phyloP scores from a whole-genome alignment of 2,797 vertebrate genomes.

The Anolis apletophallus region DNA sequence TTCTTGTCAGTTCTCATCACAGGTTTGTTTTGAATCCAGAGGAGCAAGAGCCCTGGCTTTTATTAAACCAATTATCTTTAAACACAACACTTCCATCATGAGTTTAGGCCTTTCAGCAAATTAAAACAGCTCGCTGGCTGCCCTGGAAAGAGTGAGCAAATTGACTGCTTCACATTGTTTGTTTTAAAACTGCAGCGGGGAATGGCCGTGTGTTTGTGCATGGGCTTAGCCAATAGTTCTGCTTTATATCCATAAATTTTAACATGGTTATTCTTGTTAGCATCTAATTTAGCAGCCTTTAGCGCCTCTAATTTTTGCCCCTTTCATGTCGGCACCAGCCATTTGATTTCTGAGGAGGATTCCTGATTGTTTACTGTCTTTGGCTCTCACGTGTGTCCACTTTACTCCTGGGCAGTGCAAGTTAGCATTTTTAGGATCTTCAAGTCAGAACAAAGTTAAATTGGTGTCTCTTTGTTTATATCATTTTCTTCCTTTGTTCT shows the following conservation, averaged over 20 bases:
- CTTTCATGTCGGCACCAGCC: conserved; percentile 31
- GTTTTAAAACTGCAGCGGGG: conserved; percentile 61
- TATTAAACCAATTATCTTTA: conserved; percentile 72
- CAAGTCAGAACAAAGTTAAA: not conserved
- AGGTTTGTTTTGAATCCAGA: conserved; percentile 58
- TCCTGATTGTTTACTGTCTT: conserved; percentile 32
- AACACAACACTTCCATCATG: conserved; percentile 65
- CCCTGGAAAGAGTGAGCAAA: conserved; percentile 59
- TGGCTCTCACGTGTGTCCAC: not conserved
- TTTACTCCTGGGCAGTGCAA: conserved; percentile 7
- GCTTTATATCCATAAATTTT: conserved; percentile 63
- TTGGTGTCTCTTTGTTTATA: not conserved
- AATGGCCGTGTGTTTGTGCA: conserved; percentile 64
- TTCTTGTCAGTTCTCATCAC: conserved; percentile 66
- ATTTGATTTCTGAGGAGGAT: conserved; percentile 54
- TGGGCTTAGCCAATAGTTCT: conserved; percentile 59
- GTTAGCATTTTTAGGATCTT: not conserved
- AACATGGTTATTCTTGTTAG: conserved; percentile 54
- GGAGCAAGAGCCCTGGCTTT: conserved; percentile 64
- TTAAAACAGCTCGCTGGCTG: conserved; percentile 55
- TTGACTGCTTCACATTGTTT: conserved; percentile 64
- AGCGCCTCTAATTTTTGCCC: conserved; percentile 30
- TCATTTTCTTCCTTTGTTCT: not conserved
- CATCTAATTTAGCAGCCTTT: conserved; percentile 39
- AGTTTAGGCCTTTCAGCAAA: conserved; percentile 70